Percentiles rank a stretch among this genome's conserved stretches.
These are phyloP conservation scores for Strix aluco DNA, from an alignment of 2,113 vertebrate genomes.

Conservation along the genomic window DNA sequence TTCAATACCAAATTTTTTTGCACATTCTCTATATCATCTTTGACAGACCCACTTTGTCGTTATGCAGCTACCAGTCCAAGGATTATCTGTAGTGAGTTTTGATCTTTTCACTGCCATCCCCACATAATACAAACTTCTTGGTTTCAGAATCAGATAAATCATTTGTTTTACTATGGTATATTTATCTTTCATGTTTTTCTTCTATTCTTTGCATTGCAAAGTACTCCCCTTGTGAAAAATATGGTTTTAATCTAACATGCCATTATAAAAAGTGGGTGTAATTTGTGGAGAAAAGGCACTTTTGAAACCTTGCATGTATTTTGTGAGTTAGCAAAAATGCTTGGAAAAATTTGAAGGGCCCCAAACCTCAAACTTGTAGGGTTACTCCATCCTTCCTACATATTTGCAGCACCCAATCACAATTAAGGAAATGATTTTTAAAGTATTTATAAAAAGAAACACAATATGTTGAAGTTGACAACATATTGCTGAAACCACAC, in stretches of 20 bases:
- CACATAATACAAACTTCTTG: neutral
- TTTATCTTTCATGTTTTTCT: neutral
- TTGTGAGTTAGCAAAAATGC: conserved; percentile 17
- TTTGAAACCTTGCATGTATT: neutral
- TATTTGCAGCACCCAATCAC: conserved; percentile 9
- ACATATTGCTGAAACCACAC: conserved; percentile 54
- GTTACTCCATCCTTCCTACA: neutral
- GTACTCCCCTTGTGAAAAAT: neutral
- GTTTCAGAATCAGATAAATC: neutral
- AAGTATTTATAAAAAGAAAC: conserved; percentile 39
- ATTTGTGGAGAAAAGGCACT: neutral
- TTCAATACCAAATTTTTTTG: neutral
- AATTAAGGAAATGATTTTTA: conserved; percentile 35
- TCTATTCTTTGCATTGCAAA: neutral
- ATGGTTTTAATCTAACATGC: neutral
- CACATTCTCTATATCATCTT: neutral
- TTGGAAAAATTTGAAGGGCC: conserved; percentile 4
- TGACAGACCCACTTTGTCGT: neutral
- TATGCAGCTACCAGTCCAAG: neutral
- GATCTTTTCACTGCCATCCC: neutral
- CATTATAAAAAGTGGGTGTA: neutral
- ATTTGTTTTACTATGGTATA: neutral
- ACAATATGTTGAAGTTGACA: conserved; percentile 53
- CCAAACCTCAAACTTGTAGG: neutral
- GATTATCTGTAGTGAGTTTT: neutral